phyloP scores from a whole-genome alignment of 1,140 invertebrate genomes.

The Drosophila parabipectinata region DNA sequence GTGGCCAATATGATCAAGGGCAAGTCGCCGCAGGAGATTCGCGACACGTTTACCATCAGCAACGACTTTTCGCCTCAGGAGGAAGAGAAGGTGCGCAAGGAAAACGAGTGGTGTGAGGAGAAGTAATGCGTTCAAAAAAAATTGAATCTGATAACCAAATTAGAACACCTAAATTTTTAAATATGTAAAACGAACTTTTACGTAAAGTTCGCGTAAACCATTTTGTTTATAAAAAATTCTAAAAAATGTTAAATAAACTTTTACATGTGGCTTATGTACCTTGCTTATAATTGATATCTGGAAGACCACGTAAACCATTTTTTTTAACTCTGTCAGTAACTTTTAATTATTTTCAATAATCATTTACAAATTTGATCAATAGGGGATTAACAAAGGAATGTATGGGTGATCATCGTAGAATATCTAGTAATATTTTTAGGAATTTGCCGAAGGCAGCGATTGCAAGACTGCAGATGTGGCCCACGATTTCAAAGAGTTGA shows the following conservation, averaged over 20 bases:
- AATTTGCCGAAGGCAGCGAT: neutral
- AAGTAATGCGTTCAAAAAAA: constrained; percentile 86
- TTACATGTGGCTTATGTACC: too few relatives aligned
- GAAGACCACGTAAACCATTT: neutral
- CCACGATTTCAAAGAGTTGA: neutral
- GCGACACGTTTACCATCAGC: constrained; percentile 99
- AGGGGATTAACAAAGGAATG: constrained; percentile 5
- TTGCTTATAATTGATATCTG: too few relatives aligned
- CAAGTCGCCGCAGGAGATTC: constrained; percentile 98
- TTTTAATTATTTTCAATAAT: neutral
- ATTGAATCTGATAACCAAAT: neutral
- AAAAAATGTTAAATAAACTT: neutral
- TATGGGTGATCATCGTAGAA: neutral
- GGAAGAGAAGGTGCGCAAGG: constrained; percentile 97
- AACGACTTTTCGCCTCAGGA: constrained; percentile 99
- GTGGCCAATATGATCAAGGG: constrained; percentile 99
- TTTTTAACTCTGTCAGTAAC: neutral
- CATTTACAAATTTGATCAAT: neutral
- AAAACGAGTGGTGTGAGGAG: constrained; percentile 99
- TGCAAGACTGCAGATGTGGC: neutral
- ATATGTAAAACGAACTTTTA: neutral
- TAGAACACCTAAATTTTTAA: neutral
- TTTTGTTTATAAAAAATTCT: neutral
- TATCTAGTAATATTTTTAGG: neutral
- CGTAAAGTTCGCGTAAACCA: too few relatives aligned